Evolutionary conservation across 2,113 vertebrate species (phyloP).

Genomic region (Phrynosoma blainvillii): DNA sequence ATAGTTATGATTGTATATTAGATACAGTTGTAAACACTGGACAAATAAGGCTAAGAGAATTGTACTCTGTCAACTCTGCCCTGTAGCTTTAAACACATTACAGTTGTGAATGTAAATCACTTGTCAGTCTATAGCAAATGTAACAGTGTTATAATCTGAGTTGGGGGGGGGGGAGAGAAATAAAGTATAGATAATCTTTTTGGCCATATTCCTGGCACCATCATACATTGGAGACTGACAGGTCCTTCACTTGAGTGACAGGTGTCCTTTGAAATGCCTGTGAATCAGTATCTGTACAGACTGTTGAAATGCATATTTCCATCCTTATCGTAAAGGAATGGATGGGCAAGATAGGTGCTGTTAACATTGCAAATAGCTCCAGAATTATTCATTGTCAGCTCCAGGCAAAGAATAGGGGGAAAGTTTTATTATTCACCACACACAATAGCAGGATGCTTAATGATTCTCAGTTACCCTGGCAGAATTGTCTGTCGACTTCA

Average conservation of each 20-base stretch:
- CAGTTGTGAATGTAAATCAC: conserved; percentile 95
- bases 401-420: conserved; percentile 84
- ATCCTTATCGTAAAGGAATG: conserved; percentile 98
- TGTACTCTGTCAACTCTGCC: conserved; percentile 72
- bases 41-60: conserved; percentile 90
- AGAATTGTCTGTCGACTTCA: conserved; percentile 95
- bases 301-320: conserved; percentile 99
- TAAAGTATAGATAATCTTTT: conserved; percentile 98
- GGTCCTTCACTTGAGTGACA: conserved; percentile 98
- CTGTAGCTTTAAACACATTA: conserved; percentile 83
- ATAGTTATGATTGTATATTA: conserved; percentile 86
- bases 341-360: conserved; percentile 99
- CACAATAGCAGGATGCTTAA: conserved; percentile 98
- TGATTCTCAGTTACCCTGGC: conserved; percentile 97
- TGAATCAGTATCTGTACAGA: conserved; percentile 94
- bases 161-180: conserved; percentile 78
- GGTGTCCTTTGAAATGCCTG: conserved; percentile 99
- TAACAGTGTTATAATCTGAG: conserved; percentile 88
- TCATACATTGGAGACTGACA: conserved; percentile 92
- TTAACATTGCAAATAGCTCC: conserved; percentile 99
- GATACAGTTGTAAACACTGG: conserved; percentile 90
- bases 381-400: conserved; percentile 99
- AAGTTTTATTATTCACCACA: conserved; percentile 99
- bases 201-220: conserved; percentile 90
- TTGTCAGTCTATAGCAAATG: conserved; percentile 93